Evolutionary conservation across 2,888 invertebrate species (phyloP).

Genomic region (Embidobia sp.): DNA sequence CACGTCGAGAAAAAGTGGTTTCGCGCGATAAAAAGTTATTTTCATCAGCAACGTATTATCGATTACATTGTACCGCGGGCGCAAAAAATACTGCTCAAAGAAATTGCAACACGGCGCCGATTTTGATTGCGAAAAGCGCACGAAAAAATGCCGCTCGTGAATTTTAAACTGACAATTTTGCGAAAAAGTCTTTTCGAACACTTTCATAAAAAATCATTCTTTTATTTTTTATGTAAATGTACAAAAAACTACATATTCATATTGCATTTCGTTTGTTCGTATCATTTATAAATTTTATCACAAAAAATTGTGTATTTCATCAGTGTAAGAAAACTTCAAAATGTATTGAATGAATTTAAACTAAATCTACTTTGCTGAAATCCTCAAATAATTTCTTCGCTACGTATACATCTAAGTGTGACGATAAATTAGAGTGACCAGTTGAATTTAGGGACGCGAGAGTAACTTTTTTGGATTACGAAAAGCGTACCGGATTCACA

Average conservation of each 20-base stretch:
- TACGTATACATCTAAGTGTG: too few species aligned
- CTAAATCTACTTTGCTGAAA: too few species aligned
- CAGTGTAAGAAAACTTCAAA: too few species aligned
- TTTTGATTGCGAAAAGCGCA: conserved; percentile 38
- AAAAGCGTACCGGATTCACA: background rate
- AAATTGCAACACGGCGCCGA: conserved; percentile 42
- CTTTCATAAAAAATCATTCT: background rate
- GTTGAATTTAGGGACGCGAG: too few species aligned
- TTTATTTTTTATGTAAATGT: too few species aligned
- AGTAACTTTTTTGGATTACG: conserved; percentile 1
- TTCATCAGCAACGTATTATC: conserved; percentile 42
- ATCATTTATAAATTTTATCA: too few species aligned
- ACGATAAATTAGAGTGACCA: too few species aligned
- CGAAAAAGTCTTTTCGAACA: background rate
- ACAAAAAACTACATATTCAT: too few species aligned
- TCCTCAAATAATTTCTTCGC: too few species aligned
- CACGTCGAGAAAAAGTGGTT: conserved; percentile 54
- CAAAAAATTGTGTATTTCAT: too few species aligned
- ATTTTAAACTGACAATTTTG: background rate
- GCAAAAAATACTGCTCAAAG: conserved; percentile 27
- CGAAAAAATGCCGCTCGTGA: conserved; percentile 1
- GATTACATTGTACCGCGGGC: conserved; percentile 29
- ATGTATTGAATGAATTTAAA: too few species aligned
- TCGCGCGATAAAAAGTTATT: conserved; percentile 52
- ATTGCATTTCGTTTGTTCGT: too few species aligned